A percentile compares a stretch with the other conserved stretches of the same genome.
Evolutionary conservation across 2,113 vertebrate species (phyloP).

Genomic region (Bufo gargarizans): DNA sequence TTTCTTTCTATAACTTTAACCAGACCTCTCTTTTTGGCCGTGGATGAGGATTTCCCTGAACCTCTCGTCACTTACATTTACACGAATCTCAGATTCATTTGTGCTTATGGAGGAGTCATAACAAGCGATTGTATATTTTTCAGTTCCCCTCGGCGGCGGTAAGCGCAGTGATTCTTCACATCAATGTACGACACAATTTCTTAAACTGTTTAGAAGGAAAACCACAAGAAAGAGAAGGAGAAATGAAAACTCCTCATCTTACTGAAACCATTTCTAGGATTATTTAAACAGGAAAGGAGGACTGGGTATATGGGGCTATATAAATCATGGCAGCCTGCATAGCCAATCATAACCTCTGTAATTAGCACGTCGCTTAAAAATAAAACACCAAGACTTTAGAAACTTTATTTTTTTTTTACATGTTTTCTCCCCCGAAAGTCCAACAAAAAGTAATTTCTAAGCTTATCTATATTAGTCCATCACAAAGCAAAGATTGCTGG

Average conservation of each 20-base stretch:
- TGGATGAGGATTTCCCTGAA: not conserved
- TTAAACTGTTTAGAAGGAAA: slow-evolving; percentile 3
- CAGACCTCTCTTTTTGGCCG: not conserved
- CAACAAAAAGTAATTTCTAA: too few species aligned
- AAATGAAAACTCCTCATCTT: not conserved
- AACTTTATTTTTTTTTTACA: too few species aligned
- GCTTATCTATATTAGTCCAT: too few species aligned
- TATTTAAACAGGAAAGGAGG: not conserved
- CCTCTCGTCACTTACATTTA: slow-evolving; percentile 1
- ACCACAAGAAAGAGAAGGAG: not conserved
- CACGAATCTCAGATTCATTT: slow-evolving; percentile 2
- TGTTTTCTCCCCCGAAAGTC: too few species aligned
- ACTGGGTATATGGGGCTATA: not conserved
- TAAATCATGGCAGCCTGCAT: not conserved
- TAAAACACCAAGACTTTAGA: too few species aligned
- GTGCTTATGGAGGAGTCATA: not conserved
- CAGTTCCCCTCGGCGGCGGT: not conserved
- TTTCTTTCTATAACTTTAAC: not conserved
- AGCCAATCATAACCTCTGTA: not conserved
- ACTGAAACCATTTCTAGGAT: not conserved
- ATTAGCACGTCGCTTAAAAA: too few species aligned
- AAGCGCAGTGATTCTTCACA: not conserved
- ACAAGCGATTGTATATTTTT: not conserved
- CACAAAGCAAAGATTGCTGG: too few species aligned
- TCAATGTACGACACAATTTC: not conserved